Base-by-base conservation (phyloP, 2,113 vertebrate species). In the Anoplopoma fimbria region DNA sequence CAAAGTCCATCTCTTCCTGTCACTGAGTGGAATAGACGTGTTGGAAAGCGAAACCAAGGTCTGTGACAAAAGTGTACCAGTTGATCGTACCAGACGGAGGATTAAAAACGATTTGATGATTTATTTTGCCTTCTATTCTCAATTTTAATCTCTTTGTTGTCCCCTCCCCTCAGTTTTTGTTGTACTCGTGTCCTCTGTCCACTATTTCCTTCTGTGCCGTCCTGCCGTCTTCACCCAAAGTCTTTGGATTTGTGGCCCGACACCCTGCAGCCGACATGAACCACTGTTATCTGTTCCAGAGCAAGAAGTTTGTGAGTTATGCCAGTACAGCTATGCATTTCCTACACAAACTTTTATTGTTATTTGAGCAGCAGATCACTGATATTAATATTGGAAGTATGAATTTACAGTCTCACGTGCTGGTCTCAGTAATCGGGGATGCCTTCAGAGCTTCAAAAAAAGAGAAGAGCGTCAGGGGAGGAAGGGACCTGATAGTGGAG, bases 1-100 rank as follows among this genome's bases (percentile, higher is more conserved):
- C 62, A 95, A 95, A 82, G 93, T 93, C 29, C 82, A 92, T 9
- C 61, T 96, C 58, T 95, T 95, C 75, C 61, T 95, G 62, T 92
- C 93, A 0, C 42, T 62, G 31, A 93, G 81, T 25, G 92, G 88
- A 45, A 88, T 95, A 4, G 95, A 96, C 88, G 83, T 96, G 51
- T 83, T 96, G 81, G 94, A 96, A 81, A 79, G 92, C 72, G 94
- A 95, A 85, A 95, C 95, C 12, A 96, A 94, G 93, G 95, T 95
- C 21, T 21, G 82, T 53, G 27, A 19, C 34, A 49, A n/a, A 31
- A 27, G 5, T 12, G 6, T 25, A 15, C 3, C 0, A 25, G 27
- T 21, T 14, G 34, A 1, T n/a, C 3, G 6, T 3, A 53, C 7
- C 31, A 19, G 29, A 13, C 33, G 6, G 3, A 29, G 7, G 4